Percentiles rank a stretch among this genome's conserved stretches.
These are phyloP conservation scores for Rotaria magnacalcarata DNA, from an alignment of 2,888 invertebrate genomes.

Conservation along the genomic window DNA sequence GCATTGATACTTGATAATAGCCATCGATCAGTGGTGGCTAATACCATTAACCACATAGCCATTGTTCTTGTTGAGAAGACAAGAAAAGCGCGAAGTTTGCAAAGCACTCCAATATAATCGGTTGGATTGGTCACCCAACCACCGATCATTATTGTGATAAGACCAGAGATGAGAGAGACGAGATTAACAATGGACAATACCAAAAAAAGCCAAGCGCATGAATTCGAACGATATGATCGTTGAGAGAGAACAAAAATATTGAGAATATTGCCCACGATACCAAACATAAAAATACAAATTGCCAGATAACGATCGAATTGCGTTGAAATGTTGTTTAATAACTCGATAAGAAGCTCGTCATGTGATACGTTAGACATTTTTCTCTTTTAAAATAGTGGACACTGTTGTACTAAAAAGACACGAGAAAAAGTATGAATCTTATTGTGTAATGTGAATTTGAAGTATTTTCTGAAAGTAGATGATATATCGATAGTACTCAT, in stretches of 20 bases:
- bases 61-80: neutral
- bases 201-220: neutral
- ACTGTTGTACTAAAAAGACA: no score
- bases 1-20: neutral
- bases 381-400: no score
- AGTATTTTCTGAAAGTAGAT: no score
- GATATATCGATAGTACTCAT: no score
- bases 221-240: neutral
- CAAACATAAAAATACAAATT: neutral
- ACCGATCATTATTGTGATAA: no score
- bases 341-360: no score
- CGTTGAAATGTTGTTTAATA: neutral
- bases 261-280: neutral
- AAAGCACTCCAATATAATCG: neutral
- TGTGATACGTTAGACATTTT: no score
- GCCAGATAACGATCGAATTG: neutral
- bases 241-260: neutral
- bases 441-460: no score
- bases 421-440: no score
- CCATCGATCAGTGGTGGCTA: slow-evolving; percentile 1
- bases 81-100: neutral
- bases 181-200: no score
- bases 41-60: neutral
- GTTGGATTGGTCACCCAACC: no score
- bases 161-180: no score